Conservation (phyloP, 2,888 invertebrate genomes). For the Trachelus iudaicus region DNA sequence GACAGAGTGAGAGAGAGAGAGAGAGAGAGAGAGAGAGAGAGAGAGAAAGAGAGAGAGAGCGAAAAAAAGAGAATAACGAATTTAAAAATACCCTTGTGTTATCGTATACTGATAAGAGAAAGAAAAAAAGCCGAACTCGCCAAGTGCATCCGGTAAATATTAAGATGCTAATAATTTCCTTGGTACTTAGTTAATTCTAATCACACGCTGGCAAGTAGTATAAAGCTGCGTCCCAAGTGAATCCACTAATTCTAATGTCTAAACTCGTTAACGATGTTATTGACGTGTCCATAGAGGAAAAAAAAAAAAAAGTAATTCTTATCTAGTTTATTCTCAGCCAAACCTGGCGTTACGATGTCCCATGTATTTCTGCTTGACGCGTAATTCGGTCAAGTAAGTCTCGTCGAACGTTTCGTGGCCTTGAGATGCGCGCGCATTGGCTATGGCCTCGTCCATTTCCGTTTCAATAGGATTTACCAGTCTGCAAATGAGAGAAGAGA, state of each 20-base stretch:
- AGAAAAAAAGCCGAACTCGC: slow-evolving; percentile 22
- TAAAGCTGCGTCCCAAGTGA: background rate
- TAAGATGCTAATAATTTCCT: background rate
- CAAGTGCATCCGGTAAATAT: slow-evolving; percentile 26
- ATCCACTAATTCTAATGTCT: background rate
- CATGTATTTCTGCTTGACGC: slow-evolving; percentile 75
- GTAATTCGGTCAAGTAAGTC: slow-evolving; percentile 60
- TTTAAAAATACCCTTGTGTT: background rate
- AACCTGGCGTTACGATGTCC: slow-evolving; percentile 85
- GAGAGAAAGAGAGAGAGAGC: background rate
- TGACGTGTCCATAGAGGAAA: background rate
- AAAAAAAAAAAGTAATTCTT: background rate
- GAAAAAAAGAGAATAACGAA: background rate
- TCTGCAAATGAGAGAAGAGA: slow-evolving; percentile 54
- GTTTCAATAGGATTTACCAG: slow-evolving; percentile 53
- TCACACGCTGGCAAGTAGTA: background rate
- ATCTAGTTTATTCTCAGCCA: slow-evolving; percentile 9
- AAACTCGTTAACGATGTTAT: background rate
- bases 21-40: background rate
- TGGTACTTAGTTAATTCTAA: background rate
- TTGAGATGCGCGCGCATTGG: slow-evolving; percentile 46
- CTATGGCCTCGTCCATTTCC: slow-evolving; percentile 58
- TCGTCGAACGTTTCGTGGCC: slow-evolving; percentile 49
- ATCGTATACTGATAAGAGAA: background rate
- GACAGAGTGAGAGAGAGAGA: background rate